Evolutionary conservation across 2,888 invertebrate genomes (phyloP).

Genomic region (Macaria notata): DNA sequence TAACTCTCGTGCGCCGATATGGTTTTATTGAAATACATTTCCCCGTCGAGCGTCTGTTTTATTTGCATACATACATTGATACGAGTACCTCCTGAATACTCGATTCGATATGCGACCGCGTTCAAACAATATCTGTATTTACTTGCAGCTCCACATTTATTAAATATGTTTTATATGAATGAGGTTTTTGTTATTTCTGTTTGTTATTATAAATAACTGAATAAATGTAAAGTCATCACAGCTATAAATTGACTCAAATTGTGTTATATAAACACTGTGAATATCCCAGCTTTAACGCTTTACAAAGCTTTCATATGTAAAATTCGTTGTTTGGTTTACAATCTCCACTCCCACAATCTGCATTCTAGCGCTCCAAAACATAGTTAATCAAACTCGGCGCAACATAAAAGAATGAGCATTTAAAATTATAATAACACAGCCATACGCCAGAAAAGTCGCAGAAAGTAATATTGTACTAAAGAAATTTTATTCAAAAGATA

Average conservation of each 20-base stretch:
- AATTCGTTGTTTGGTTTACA: not conserved
- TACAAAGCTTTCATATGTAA: too few relatives aligned
- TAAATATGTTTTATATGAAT: constrained; percentile 24
- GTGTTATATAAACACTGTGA: not conserved
- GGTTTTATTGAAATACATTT: constrained; percentile 50
- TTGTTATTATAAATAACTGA: not conserved
- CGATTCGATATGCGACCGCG: constrained; percentile 35
- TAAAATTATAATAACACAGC: constrained; percentile 30
- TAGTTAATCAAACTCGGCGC: constrained; percentile 7
- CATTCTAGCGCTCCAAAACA: not conserved
- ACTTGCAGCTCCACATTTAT: constrained; percentile 15
- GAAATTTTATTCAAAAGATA: constrained; percentile 74
- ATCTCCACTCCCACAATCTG: constrained; percentile 1
- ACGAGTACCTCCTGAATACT: constrained; percentile 41
- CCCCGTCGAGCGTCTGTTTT: constrained; percentile 45
- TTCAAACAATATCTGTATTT: constrained; percentile 30
- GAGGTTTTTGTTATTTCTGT: constrained; percentile 9
- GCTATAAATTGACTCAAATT: too few relatives aligned
- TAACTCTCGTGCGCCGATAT: constrained; percentile 31
- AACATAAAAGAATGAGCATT: constrained; percentile 14
- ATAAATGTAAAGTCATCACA: too few relatives aligned
- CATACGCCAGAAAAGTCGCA: constrained; percentile 29
- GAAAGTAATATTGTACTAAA: constrained; percentile 44
- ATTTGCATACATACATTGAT: constrained; percentile 46
- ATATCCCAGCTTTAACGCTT: too few relatives aligned